Evolutionary conservation across 2,888 invertebrate species (phyloP), one percentile per base, ranked within the genome.

Genomic region (Drosophila rellima): DNA sequence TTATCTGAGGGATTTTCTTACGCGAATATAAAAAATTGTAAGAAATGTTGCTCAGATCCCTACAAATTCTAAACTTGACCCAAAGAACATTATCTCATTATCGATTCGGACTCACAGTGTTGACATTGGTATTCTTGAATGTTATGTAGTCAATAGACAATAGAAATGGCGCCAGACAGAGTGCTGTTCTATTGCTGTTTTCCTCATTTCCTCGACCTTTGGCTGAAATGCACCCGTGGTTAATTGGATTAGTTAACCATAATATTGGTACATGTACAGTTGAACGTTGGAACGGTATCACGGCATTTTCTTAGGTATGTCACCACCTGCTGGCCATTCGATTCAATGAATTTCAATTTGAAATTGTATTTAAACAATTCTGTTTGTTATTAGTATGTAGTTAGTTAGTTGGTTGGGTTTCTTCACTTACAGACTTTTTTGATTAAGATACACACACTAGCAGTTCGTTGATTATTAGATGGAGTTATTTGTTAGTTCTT

Each of bases 371-470:
- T 35, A 23, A 35, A 33, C 33, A 23, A 20, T 15, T 37, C 35
- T 60, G 50, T 68, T 51, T 51, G 50, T 67, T 63, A 18, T 33
- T 31, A 31, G 31, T 23, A 31, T 31, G 48, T 20, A 45, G 55
- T 33, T 33, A 66, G 56, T 70, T 57, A 54, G 47, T 70, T 66
- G 56, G 48, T 71, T 57, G 51, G 66, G 62, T 66, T 70, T 54
- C 54, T 79, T 73, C 83, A 83, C 72, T 72, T 87, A 73, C 70
- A 84, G 88, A 84, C 75, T 88, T 84, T 86, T 89, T 90, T 91
- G 44, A 90, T 91, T 91, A 87, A 91, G 90, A 90, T 89, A 91
- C 75, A 90, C 90, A 91, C 90, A 70, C 72, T 89, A 88, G 89
- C 89, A 80, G 60, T 39, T 78, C 45, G 55, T 33, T 56, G 18